Evolutionary conservation across 2,888 invertebrate species (phyloP), one percentile per base, ranked within the genome.

Genomic region (Xanthia icteritia): DNA sequence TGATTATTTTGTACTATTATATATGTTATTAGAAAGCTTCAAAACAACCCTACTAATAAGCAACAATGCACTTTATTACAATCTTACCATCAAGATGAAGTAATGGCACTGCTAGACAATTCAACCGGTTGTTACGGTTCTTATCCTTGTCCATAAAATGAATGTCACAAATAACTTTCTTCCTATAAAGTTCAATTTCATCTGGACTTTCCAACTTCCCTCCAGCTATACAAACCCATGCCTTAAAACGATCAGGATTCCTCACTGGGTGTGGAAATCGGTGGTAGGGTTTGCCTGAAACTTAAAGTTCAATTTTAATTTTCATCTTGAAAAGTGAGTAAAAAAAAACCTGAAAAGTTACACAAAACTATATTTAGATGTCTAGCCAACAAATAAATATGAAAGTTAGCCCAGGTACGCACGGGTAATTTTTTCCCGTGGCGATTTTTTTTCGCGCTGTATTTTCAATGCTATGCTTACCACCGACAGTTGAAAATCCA

Each of bases 81-180:
- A 31, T 23, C 48, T 67, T 48, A 67, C 66, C 66, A 67, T 31
- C 1, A 31, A 67, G 66, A 48, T 48, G 23, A 23, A 67, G 66
- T 48, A 31, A 1, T 4, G 66, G 66, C 23, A 67, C 66, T 23
- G 48, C 48, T 48, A 48, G 31, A 67, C 4, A 27, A 48, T 67
- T 67, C 23, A 48, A 31, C 23, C 48, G 23, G 48, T 31, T 67
- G 23, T 67, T 67, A 9, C 66, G 48, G 23, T 67, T 48, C 27
- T 9, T 67, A 48, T 31, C 31, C 67, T 31, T 67, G 9, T 31
- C 31, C 5, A 5, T 51, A 48, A 67, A 67, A 67, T 67, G 67
- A 48, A 67, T 31, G 9, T 31, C 48, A 48, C 48, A 67, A 5
- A 67, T 0, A 23, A 48, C 15, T 31, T 67, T 67, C 48, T 48